These are phyloP conservation scores for Halcyon chelicuti DNA, from an alignment of 2,797 vertebrate genomes.

Conservation along the genomic window DNA sequence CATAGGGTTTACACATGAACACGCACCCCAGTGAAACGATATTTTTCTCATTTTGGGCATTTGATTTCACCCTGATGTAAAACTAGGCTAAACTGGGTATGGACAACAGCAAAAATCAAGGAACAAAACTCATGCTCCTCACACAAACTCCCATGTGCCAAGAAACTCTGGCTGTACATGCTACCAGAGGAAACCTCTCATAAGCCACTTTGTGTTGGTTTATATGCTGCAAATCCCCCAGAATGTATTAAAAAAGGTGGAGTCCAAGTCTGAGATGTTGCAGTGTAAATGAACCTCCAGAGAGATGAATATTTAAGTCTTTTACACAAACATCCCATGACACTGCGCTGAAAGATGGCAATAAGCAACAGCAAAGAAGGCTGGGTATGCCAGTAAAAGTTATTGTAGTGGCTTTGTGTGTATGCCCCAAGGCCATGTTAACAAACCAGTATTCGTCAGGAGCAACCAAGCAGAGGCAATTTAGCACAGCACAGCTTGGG, in stretches of 20 bases:
- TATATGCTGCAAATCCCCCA: conserved; percentile 7
- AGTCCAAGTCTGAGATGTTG: not conserved
- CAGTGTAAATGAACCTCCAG: not conserved
- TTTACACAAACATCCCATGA: not conserved
- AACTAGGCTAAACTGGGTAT: not conserved
- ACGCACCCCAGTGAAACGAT: not conserved
- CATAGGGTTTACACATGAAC: not conserved
- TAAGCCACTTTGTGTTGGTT: conserved; percentile 2
- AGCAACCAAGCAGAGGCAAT: not conserved
- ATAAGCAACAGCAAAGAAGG: not conserved
- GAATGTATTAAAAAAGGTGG: conserved; percentile 36
- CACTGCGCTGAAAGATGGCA: not conserved
- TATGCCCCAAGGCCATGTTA: not conserved
- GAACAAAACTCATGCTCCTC: not conserved
- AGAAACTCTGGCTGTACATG: not conserved
- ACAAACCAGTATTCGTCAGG: not conserved
- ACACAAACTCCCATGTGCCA: not conserved
- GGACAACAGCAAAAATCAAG: not conserved
- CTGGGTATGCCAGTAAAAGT: not conserved
- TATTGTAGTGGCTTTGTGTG: not conserved
- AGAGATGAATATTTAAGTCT: not conserved
- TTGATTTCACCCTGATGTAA: not conserved
- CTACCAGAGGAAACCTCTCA: not conserved
- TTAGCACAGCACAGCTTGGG: not conserved
- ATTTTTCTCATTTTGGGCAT: not conserved